These are phyloP conservation scores for Erpobdella octoculata DNA, from an alignment of 2,888 invertebrate genomes.

Conservation along the genomic window DNA sequence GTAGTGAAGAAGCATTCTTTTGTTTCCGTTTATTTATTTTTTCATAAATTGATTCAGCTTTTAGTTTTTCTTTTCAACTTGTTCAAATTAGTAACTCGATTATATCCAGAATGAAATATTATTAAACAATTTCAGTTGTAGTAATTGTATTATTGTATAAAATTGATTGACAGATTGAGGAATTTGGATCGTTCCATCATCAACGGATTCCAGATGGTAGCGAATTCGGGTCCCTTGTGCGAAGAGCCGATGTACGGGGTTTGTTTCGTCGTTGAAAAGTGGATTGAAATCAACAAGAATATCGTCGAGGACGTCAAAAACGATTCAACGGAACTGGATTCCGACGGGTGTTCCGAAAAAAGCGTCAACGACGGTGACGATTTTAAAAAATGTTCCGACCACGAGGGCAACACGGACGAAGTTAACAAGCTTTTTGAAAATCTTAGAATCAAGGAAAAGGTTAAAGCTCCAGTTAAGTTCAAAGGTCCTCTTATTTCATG, in stretches of 20 bases:
- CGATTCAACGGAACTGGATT: background rate
- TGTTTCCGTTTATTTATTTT: too few species aligned
- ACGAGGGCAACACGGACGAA: background rate
- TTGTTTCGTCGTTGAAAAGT: slow-evolving; percentile 73
- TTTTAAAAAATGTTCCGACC: background rate
- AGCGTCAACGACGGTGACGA: background rate
- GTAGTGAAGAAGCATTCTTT: too few species aligned
- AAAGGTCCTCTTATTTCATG: slow-evolving; percentile 81
- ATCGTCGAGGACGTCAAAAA: background rate
- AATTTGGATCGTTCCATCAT: slow-evolving; percentile 58
- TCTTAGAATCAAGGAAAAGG: background rate
- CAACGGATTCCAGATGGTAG: slow-evolving; percentile 60
- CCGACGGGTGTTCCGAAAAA: background rate
- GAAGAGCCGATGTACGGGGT: slow-evolving; percentile 95
- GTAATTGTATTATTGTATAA: background rate
- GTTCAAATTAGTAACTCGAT: too few species aligned
- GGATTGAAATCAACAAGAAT: slow-evolving; percentile 52
- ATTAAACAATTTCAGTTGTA: too few species aligned
- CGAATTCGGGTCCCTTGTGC: slow-evolving; percentile 83
- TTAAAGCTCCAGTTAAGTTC: background rate
- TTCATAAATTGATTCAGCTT: background rate
- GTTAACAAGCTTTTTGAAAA: background rate
- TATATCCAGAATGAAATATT: slow-evolving; percentile 10
- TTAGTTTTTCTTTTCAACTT: background rate
- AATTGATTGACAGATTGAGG: slow-evolving; percentile 28